phyloP scores from a whole-genome alignment of 2,888 invertebrate species.

The Nomada fabriciana region DNA sequence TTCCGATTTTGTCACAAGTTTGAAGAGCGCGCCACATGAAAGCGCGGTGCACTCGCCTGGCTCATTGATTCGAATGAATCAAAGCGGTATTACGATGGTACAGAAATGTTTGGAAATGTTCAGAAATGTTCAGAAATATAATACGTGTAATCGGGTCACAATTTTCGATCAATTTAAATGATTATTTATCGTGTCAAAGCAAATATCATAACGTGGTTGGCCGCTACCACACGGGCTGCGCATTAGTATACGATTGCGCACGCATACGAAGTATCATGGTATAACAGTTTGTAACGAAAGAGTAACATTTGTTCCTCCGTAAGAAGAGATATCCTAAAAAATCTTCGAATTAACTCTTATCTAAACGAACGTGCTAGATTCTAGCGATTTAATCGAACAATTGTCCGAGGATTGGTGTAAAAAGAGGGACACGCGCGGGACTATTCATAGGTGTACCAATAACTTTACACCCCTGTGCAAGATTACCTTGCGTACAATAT shows the following conservation, averaged over 20 bases:
- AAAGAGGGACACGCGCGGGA: constrained; percentile 28
- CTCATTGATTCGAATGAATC: constrained; percentile 2
- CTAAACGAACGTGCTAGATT: constrained; percentile 3
- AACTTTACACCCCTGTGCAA: not conserved
- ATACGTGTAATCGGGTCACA: not conserved
- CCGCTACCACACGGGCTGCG: constrained; percentile 9
- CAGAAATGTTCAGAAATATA: not conserved
- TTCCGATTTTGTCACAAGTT: constrained; percentile 2
- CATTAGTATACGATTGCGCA: constrained; percentile 50
- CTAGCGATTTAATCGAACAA: constrained; percentile 9
- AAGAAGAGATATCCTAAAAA: not conserved
- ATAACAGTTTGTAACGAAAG: not conserved
- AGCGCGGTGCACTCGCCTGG: constrained; percentile 26
- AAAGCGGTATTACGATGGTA: not conserved
- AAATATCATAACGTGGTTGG: constrained; percentile 41
- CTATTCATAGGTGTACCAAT: constrained; percentile 19
- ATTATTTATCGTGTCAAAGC: constrained; percentile 12
- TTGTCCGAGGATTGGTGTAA: not conserved
- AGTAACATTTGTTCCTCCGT: not conserved
- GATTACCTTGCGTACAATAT: not conserved
- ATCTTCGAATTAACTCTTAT: not conserved
- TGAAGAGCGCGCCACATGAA: constrained; percentile 40
- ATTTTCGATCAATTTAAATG: constrained; percentile 5
- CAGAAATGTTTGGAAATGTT: not conserved
- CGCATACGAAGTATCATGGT: not conserved